Evolutionary conservation across 2,888 invertebrate species (phyloP), one percentile per base, ranked within the genome.

Genomic region (Cataglyphis rosenhaueri): DNA sequence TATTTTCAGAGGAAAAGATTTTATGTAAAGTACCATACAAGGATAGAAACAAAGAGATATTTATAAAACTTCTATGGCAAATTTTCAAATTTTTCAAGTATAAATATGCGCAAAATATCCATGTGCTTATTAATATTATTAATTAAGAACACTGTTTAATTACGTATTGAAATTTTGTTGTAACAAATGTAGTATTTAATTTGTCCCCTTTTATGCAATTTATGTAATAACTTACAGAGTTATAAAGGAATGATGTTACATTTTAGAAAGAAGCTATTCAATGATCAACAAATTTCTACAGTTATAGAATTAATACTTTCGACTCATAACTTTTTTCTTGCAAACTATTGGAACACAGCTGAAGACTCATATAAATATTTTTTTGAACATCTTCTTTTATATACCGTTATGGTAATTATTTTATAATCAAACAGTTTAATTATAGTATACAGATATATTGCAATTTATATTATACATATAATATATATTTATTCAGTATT

Each of bases 61-160:
- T 92, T 84, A 71, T 89, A 32, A 86, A 86, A 74, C 76, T 92
- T 35, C 83, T 89, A 55, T 93, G 92, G 91, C 89, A 93, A 84
- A 89, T 91, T 84, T 91, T 93, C 44, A 89, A 85, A 10, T 83
- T 92, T 44, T 74, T 89, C 57, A 92, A 92, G 93, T 93, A 92
- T 35, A 64, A 62, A 44, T 48, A 55, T 48, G 10, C 4, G 18
- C 48, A 10, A 32, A 12, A 68, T 52, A 52, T 82, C 35, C 48
- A 71, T n/a, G 29, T 8, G 29, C 3, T 52, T n/a, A 44, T 10
- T 9, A 12, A 52, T 38, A 35, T 1, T 41, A 0, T 68, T 38
- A 52, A 25, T 57, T 64, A 48, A 41, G n/a, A 25, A 44, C 4
- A 44, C 25, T 48, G 0, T 35, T 52, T 70, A 74, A 75, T 15